These are phyloP conservation scores for Odontamblyopus rebecca DNA, from an alignment of 2,797 vertebrate genomes.

Conservation along the genomic window DNA sequence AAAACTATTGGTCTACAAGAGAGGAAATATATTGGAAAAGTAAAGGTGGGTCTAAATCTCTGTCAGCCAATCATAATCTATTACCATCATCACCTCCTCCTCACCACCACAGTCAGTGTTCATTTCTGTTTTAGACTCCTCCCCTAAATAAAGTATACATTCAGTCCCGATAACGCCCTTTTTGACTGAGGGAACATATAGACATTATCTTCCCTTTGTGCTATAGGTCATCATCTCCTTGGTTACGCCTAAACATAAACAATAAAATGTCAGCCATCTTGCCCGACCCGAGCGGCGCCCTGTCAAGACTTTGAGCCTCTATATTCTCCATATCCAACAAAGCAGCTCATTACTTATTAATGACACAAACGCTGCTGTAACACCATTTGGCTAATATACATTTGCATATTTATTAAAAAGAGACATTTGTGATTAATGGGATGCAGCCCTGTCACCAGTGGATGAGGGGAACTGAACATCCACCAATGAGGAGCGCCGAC, in stretches of 20 bases:
- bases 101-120: too few species aligned
- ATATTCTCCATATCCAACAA: conserved; percentile 56
- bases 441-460: conserved; percentile 71
- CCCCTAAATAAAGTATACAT: too few species aligned
- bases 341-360: conserved; percentile 80
- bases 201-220: too few species aligned
- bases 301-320: conserved; percentile 55
- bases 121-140: too few species aligned
- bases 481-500: conserved; percentile 27
- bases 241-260: not conserved
- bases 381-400: conserved; percentile 78
- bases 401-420: conserved; percentile 85
- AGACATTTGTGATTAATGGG: conserved; percentile 83
- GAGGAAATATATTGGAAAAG: too few species aligned
- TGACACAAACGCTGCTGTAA: conserved; percentile 75
- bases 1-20: too few species aligned
- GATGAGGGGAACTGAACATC: conserved; percentile 55
- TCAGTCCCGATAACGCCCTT: too few species aligned
- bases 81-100: not conserved
- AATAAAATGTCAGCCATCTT: conserved; percentile 3
- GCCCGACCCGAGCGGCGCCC: not conserved
- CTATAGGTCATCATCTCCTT: not conserved
- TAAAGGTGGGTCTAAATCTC: too few species aligned
- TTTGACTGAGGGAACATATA: too few species aligned
- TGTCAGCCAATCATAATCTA: too few species aligned